Percentiles rank a stretch among this genome's conserved stretches.
phyloP scores from a whole-genome alignment of 1,140 invertebrate genomes.

The Microvelia longipes region DNA sequence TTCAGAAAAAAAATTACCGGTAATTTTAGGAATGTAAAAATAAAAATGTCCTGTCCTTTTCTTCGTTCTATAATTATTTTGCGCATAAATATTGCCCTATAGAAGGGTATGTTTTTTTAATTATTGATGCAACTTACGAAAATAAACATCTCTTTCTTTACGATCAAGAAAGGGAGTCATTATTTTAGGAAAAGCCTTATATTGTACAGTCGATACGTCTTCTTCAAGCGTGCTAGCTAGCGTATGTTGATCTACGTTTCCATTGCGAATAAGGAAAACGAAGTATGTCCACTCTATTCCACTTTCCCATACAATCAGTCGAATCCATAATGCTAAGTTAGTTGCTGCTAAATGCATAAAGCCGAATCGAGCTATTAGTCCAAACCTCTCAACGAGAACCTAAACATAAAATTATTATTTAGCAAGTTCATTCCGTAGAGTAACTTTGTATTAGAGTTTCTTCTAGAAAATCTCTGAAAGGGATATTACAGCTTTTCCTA shows the following conservation, averaged over 20 bases:
- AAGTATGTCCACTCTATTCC: constrained; percentile 39
- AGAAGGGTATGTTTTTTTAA: no score
- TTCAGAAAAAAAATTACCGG: no score
- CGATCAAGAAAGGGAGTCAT: constrained; percentile 25
- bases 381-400: constrained; percentile 41
- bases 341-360: constrained; percentile 45
- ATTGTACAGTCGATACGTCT: constrained; percentile 29
- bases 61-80: no score
- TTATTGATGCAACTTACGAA: no score
- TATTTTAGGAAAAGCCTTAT: constrained; percentile 32
- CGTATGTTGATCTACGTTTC: constrained; percentile 17
- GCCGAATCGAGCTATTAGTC: constrained; percentile 37
- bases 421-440: background rate
- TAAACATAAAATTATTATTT: constrained; percentile 19
- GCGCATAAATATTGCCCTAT: no score
- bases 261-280: constrained; percentile 32
- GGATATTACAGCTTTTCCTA: no score
- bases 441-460: background rate
- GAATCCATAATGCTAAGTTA: constrained; percentile 41
- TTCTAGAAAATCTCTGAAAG: no score
- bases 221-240: constrained; percentile 13
- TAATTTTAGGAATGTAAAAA: no score
- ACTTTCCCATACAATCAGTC: constrained; percentile 44
- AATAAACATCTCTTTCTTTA: constrained; percentile 19
- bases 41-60: no score